Base-by-base conservation (phyloP, 2,888 invertebrate species). In the Dasypolia templi region DNA sequence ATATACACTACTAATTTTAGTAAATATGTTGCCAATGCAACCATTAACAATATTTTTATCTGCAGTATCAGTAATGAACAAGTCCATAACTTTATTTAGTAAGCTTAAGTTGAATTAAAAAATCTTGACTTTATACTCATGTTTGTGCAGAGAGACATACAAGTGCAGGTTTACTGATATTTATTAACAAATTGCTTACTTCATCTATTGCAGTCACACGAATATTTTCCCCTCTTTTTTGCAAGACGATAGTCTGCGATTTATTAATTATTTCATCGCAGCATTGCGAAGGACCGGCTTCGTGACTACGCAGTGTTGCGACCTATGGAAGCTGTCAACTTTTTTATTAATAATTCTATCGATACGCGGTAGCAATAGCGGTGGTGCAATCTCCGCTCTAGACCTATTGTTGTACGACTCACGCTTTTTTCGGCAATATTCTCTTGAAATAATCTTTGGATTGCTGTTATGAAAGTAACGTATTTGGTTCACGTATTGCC, bases 241-340 rank as follows among this genome's bases (percentile, higher is more conserved):
- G 76, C 72, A 70, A 83, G 79, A 79, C 84, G 84, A 87, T 82
- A 78, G 86, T 73, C 73, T 83, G 83, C 73, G 85, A 88, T 89
- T 89, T 90, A 89, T 88, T 86, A 87, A 72, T 83, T 85, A 89
- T 89, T 91, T 90, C 89, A 88, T 87, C 82, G 87, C 79, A 80
- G 71, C 67, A 85, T 91, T 91, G 89, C 90, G 88, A 88, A 89
- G 88, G 86, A 89, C 81, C 75, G 72, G 85, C 84, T 88, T 89
- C 90, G 91, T 91, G 90, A 90, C 91, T 88, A 88, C 88, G 89
- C 89, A 89, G 90, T 86, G 83, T 91, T 91, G 89, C 90, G 86
- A 87, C 75, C 88, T 83, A 85, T 87, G 74, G 87, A 87, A 89
- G 82, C 81, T 79, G 83, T 84, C 83, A 83, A 81, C 80, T 86